Evolutionary conservation across 2,888 invertebrate genomes (phyloP).

Genomic region (Pandemis heparana): DNA sequence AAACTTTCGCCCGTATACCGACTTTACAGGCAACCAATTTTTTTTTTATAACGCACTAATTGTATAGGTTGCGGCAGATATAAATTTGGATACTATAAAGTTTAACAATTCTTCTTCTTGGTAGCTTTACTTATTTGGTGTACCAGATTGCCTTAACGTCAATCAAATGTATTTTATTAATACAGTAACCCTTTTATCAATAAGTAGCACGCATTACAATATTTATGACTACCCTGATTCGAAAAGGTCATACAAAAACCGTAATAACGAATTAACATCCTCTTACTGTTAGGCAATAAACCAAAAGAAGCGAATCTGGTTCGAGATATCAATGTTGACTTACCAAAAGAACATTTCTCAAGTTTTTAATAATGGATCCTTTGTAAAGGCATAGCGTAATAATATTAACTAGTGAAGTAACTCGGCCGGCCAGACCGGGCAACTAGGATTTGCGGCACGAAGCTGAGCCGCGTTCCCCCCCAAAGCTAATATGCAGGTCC

Average conservation of each 20-base stretch:
- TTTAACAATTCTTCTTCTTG: no score
- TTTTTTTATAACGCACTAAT: no score
- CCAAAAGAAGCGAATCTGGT: slow-evolving; percentile 43
- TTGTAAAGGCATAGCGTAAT: slow-evolving; percentile 14
- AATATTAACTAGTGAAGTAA: no score
- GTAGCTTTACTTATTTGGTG: slow-evolving; percentile 1
- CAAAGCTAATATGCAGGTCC: no score
- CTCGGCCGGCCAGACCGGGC: no score
- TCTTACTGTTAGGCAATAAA: slow-evolving; percentile 52
- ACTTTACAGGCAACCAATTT: no score
- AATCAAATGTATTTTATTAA: slow-evolving; percentile 1
- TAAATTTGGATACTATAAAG: no score
- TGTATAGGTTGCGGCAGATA: no score
- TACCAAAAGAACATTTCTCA: slow-evolving; percentile 52
- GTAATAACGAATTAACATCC: slow-evolving; percentile 26
- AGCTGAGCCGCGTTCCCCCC: no score
- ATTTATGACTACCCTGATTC: slow-evolving; percentile 30
- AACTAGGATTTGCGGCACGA: no score
- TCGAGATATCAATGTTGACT: slow-evolving; percentile 42
- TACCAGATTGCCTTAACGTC: not conserved
- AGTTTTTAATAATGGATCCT: slow-evolving; percentile 26
- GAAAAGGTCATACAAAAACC: slow-evolving; percentile 28
- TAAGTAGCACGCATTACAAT: slow-evolving; percentile 28
- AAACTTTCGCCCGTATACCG: no score
- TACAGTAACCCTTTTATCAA: not conserved